These are phyloP conservation scores for Hofmannophila pseudospretella DNA, from an alignment of 2,888 invertebrate species.

Conservation along the genomic window DNA sequence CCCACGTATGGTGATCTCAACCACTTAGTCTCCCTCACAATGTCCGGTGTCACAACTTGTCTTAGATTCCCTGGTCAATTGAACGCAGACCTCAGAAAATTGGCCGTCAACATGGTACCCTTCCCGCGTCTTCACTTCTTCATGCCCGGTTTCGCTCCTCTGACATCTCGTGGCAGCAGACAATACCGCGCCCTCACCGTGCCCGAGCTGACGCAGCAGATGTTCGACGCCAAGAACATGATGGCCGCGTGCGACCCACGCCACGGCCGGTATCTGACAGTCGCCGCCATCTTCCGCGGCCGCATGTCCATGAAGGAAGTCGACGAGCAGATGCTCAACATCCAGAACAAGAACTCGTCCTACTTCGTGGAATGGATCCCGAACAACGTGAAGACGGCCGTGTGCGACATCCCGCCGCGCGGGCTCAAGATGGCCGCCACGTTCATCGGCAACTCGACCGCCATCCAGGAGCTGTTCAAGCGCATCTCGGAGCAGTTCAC, in stretches of 20 bases:
- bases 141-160: slow-evolving; percentile 92
- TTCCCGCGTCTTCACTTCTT: slow-evolving; percentile 89
- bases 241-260: slow-evolving; percentile 97
- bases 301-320: slow-evolving; percentile 96
- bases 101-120: slow-evolving; percentile 96
- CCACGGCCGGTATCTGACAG: slow-evolving; percentile 93
- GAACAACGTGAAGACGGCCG: slow-evolving; percentile 91
- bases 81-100: slow-evolving; percentile 94
- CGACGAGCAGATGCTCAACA: slow-evolving; percentile 91
- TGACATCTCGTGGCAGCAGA: slow-evolving; percentile 90
- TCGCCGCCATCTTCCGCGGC: slow-evolving; percentile 93
- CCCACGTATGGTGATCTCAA: slow-evolving; percentile 95
- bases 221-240: slow-evolving; percentile 98
- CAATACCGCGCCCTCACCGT: slow-evolving; percentile 93
- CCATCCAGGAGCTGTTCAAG: slow-evolving; percentile 95
- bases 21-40: slow-evolving; percentile 91
- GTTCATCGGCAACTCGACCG: slow-evolving; percentile 95
- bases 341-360: slow-evolving; percentile 84
- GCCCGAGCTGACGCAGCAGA: slow-evolving; percentile 90
- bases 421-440: slow-evolving; percentile 97
- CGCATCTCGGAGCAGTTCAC: slow-evolving; percentile 94
- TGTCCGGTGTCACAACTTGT: slow-evolving; percentile 91
- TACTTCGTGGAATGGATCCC: slow-evolving; percentile 87
- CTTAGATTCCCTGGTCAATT: slow-evolving; percentile 94
- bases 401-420: slow-evolving; percentile 91